These are phyloP conservation scores for Falco naumanni DNA, from an alignment of 2,797 vertebrate genomes.

Conservation along the genomic window DNA sequence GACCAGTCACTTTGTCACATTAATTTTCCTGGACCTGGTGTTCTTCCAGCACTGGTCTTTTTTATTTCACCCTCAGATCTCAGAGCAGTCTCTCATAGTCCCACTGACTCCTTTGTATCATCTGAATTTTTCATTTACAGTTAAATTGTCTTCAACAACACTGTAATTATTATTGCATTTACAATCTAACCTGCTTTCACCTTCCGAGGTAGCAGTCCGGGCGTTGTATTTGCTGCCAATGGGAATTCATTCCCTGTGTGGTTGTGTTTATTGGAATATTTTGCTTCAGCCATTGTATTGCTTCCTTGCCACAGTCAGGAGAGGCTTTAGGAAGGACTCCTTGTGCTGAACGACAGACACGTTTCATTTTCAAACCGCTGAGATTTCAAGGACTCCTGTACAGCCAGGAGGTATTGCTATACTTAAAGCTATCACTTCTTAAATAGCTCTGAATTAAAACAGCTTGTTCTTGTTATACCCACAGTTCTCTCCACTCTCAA, in stretches of 20 bases:
- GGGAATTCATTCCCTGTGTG: not conserved
- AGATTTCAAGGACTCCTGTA: constrained; percentile 8
- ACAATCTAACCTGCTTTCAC: not conserved
- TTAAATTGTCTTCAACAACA: not conserved
- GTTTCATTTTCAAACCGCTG: constrained; percentile 5
- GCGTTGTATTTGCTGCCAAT: not conserved
- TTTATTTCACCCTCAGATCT: not conserved
- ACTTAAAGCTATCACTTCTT: not conserved
- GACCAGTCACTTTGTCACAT: not conserved
- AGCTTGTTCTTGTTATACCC: not conserved
- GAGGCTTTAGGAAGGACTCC: not conserved
- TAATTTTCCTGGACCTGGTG: not conserved
- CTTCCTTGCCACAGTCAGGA: not conserved
- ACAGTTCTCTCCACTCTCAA: not conserved
- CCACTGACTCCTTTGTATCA: not conserved
- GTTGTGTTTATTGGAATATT: not conserved
- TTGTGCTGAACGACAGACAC: not conserved
- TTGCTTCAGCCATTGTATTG: not conserved
- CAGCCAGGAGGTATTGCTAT: not conserved
- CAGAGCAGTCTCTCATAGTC: not conserved
- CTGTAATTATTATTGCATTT: not conserved
- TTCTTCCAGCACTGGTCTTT: rapidly evolving
- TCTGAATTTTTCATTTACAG: not conserved
- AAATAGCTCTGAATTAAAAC: not conserved
- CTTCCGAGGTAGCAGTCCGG: not conserved